phyloP scores from a whole-genome alignment of 2,888 invertebrate species.

The Tenthredo livida region DNA sequence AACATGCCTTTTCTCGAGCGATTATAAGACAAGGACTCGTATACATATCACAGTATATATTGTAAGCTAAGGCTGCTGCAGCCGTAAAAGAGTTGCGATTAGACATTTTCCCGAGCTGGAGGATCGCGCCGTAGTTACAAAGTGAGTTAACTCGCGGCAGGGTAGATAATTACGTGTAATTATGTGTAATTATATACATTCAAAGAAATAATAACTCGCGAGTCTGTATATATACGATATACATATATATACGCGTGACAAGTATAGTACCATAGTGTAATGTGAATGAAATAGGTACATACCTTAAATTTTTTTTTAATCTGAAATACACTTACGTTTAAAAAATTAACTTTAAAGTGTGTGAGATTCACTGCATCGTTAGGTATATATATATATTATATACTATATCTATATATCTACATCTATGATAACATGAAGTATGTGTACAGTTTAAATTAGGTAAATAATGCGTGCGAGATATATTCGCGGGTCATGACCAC shows the following conservation, averaged over 20 bases:
- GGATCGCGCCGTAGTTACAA: slow-evolving; percentile 19
- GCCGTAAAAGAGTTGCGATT: slow-evolving; percentile 11
- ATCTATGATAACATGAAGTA: neutral
- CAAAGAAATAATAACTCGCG: slow-evolving; percentile 1
- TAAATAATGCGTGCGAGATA: neutral
- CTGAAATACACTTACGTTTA: neutral
- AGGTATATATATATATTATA: too few relatives aligned
- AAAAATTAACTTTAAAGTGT: neutral
- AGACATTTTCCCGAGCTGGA: slow-evolving; percentile 1
- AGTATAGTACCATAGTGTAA: neutral
- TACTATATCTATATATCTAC: neutral
- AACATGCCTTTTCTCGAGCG: neutral
- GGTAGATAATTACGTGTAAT: slow-evolving; percentile 38
- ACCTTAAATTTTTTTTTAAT: neutral
- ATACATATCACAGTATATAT: neutral
- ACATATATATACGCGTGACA: neutral
- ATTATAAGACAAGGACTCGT: slow-evolving; percentile 3
- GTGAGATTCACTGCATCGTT: neutral
- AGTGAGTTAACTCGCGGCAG: slow-evolving; percentile 21
- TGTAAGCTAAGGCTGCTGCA: neutral
- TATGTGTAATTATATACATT: slow-evolving; percentile 36
- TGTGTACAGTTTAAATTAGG: neutral
- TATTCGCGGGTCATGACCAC: slow-evolving; percentile 2
- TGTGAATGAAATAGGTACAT: slow-evolving; percentile 34
- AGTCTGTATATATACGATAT: neutral